A percentile compares a stretch with the other conserved stretches of the same genome.
Evolutionary conservation across 2,888 invertebrate species (phyloP).

Genomic region (Eumerus sabulonum): DNA sequence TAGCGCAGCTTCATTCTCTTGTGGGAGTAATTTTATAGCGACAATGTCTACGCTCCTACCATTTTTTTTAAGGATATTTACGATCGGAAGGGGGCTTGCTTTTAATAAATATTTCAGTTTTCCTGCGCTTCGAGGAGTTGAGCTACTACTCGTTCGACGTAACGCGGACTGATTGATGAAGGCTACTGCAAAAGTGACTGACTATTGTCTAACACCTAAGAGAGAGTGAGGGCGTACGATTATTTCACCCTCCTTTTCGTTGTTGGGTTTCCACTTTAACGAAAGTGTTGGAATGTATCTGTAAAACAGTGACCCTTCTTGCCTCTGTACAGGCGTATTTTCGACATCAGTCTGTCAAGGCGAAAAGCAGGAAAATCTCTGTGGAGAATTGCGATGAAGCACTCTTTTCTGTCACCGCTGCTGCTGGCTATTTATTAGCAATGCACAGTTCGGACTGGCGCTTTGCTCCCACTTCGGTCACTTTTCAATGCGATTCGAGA

Average conservation of each 20-base stretch:
- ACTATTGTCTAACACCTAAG: not conserved
- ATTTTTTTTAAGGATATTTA: conserved; percentile 65
- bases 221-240: no score
- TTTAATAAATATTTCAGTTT: conserved; percentile 66
- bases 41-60: conserved; percentile 33
- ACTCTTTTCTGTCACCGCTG: conserved; percentile 68
- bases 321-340: conserved; percentile 16
- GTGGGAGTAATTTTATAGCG: conserved; percentile 41
- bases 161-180: conserved; percentile 63
- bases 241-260: not conserved
- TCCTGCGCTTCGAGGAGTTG: conserved; percentile 22
- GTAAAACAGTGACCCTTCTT: conserved; percentile 29
- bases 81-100: conserved; percentile 60
- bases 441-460: conserved; percentile 57
- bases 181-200: conserved; percentile 42
- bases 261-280: not conserved
- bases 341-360: no score
- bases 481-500: conserved; percentile 65
- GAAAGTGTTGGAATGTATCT: not conserved
- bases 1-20: conserved; percentile 21
- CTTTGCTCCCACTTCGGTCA: conserved; percentile 51
- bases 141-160: conserved; percentile 58
- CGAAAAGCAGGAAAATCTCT: conserved; percentile 57
- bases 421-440: conserved; percentile 68
- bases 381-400: conserved; percentile 61